Base-by-base conservation (phyloP, 2,113 vertebrate genomes). In the Peucedramus taeniatus region DNA sequence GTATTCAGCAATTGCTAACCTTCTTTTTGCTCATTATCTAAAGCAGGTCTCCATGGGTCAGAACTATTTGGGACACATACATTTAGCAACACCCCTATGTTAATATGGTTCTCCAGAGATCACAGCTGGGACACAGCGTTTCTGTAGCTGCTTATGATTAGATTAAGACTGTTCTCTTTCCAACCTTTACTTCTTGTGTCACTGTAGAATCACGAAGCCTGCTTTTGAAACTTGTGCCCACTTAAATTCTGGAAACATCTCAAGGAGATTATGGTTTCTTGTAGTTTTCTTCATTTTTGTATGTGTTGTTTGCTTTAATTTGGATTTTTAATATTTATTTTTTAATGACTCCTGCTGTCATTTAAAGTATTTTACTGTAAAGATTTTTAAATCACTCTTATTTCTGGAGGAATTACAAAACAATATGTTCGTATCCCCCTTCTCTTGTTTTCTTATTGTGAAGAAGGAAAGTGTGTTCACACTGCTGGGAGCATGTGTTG, bases 41-140 rank as follows among this genome's bases (percentile, higher is more conserved):
- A 94, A 75, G 24, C 47, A 71, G 15, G 53, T 94, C 83, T 94
- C 89, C 60, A 31, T 50, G 42, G 83, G 65, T 83, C 33, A 8
- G 68, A 94, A 30, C 61, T 96, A 91, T 96, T 76, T 95, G 93
- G 87, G 94, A 89, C 65, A 84, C 69, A 83, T 76, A 89, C 57
- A 76, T 94, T 79, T 82, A 93, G 77, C 57, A 96, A 97, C 93
- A 95, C 65, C 9, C 80, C 37, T 87, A 82, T 45, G 40, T 89
- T 94, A 82, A 68, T 69, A 84, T 26, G 45, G 40, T n/a, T 87
- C 94, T 89, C 91, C 61, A 76, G 94, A 91, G 93, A 94, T 51
- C 87, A 76, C 87, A 95, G 84, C 77, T 97, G 94, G 83, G 89
- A 90, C 89, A 89, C 20, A 68, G 42, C 19, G 11, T 95, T 95